phyloP scores from a whole-genome alignment of 2,113 vertebrate genomes.

The Nibea coibor region DNA sequence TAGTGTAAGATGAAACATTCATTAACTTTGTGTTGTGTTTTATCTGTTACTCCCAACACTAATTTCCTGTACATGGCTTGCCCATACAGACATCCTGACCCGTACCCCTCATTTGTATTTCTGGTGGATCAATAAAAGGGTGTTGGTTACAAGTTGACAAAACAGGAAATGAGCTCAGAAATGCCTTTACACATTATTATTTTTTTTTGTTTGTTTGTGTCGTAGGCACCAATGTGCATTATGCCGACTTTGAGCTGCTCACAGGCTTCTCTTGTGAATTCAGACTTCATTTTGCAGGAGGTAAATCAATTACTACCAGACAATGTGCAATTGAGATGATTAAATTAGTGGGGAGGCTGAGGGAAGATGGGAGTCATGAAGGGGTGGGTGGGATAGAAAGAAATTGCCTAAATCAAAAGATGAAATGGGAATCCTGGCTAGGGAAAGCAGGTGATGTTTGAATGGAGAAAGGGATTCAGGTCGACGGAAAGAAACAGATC shows the following conservation, averaged over 20 bases:
- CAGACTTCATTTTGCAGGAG: constrained; percentile 55
- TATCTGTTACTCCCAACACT: constrained; percentile 20
- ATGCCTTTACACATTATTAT: constrained; percentile 16
- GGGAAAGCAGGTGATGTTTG: not conserved
- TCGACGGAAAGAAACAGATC: not conserved
- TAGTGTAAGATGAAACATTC: constrained; percentile 49
- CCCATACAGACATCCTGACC: constrained; percentile 41
- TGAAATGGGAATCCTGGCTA: constrained; percentile 19
- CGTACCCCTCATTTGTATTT: constrained; percentile 33
- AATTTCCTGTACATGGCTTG: constrained; percentile 54
- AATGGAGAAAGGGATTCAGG: constrained; percentile 6
- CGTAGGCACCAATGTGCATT: constrained; percentile 4
- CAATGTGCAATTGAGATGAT: constrained; percentile 61
- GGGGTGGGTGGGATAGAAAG: constrained; percentile 11
- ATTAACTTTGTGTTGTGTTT: constrained; percentile 48
- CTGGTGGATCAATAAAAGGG: constrained; percentile 14
- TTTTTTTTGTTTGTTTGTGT: constrained; percentile 23
- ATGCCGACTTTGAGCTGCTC: constrained; percentile 36
- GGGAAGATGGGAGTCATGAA: constrained; percentile 51
- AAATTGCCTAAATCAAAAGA: constrained; percentile 14
- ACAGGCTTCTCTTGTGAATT: constrained; percentile 55
- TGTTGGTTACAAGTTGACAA: constrained; percentile 25
- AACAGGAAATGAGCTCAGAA: constrained; percentile 49
- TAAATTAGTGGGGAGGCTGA: constrained; percentile 54
- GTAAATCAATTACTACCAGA: constrained; percentile 72